Conservation (phyloP, 2,113 vertebrate species). For the Synodontis membranacea region DNA sequence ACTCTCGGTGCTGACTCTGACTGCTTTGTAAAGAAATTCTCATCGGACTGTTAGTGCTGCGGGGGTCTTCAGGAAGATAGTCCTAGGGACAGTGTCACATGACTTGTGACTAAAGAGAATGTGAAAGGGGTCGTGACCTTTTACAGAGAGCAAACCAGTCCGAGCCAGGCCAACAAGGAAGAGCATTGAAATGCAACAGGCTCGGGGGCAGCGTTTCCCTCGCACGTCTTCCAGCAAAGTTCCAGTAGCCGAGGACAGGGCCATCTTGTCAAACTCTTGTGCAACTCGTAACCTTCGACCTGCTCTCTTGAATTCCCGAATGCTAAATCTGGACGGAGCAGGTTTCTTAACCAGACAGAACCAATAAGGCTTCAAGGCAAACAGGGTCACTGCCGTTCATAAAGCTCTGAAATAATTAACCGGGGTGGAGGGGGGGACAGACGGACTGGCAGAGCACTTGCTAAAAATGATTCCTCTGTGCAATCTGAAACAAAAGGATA, state of each 20-base stretch:
- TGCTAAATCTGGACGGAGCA: constrained; percentile 26
- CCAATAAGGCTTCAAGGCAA: constrained; percentile 31
- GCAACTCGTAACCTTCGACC: constrained; percentile 46
- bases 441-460: background rate
- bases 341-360: constrained; percentile 46
- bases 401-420: constrained; percentile 21
- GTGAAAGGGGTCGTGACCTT: constrained; percentile 57
- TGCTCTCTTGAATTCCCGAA: constrained; percentile 38
- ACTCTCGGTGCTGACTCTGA: constrained; percentile 11
- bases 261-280: constrained; percentile 34
- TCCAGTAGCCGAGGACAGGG: constrained; percentile 19
- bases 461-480: background rate
- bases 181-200: constrained; percentile 23
- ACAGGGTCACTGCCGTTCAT: constrained; percentile 11
- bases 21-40: constrained; percentile 40
- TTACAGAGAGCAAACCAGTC: constrained; percentile 28
- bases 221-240: background rate
- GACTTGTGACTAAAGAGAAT: constrained; percentile 60
- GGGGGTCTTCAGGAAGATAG: background rate
- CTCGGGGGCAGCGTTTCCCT: background rate
- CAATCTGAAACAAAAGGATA: constrained; percentile 21
- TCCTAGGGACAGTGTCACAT: constrained; percentile 53
- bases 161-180: constrained; percentile 34
- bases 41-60: background rate
- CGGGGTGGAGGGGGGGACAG: background rate